Percentiles rank a stretch among this genome's conserved stretches.
These are phyloP conservation scores for Gallinago stenura DNA, from an alignment of 2,797 vertebrate species.

Conservation along the genomic window DNA sequence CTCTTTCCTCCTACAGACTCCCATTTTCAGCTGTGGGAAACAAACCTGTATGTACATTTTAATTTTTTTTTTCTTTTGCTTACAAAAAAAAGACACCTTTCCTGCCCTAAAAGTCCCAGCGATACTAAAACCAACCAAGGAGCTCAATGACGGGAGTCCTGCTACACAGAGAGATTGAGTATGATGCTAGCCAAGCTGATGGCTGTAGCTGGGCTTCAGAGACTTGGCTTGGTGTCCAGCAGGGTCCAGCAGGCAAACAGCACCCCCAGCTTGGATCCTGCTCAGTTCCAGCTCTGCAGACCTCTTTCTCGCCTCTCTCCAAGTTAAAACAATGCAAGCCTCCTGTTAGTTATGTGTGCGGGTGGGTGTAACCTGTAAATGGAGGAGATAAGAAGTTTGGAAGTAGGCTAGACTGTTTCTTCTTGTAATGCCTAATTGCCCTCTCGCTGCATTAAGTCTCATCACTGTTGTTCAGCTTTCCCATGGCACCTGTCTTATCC, in stretches of 20 bases:
- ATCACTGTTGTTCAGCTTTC: constrained; percentile 1
- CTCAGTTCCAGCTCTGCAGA: constrained; percentile 1
- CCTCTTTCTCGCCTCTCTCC: constrained; percentile 9
- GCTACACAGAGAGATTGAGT: not conserved
- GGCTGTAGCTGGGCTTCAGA: constrained; percentile 8
- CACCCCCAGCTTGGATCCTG: constrained; percentile 30
- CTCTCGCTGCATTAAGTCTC: not conserved
- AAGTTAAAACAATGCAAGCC: not conserved
- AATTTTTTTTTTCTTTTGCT: not conserved
- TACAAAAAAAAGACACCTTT: not conserved
- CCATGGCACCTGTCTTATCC: not conserved
- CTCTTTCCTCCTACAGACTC: not conserved
- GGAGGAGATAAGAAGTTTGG: not conserved
- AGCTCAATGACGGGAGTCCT: not conserved
- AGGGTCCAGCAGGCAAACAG: constrained; percentile 16
- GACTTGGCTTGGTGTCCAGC: constrained; percentile 44
- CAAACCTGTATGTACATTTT: not conserved
- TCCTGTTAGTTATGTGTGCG: not conserved
- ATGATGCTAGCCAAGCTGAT: constrained; percentile 27
- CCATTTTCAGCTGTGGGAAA: not conserved
- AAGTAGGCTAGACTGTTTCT: not conserved
- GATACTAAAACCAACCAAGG: not conserved
- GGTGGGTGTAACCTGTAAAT: not conserved
- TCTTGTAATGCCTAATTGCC: not conserved
- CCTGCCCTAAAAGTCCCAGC: not conserved